phyloP scores from a whole-genome alignment of 2,797 vertebrate genomes.

The Hypotaenidia philippensis region DNA sequence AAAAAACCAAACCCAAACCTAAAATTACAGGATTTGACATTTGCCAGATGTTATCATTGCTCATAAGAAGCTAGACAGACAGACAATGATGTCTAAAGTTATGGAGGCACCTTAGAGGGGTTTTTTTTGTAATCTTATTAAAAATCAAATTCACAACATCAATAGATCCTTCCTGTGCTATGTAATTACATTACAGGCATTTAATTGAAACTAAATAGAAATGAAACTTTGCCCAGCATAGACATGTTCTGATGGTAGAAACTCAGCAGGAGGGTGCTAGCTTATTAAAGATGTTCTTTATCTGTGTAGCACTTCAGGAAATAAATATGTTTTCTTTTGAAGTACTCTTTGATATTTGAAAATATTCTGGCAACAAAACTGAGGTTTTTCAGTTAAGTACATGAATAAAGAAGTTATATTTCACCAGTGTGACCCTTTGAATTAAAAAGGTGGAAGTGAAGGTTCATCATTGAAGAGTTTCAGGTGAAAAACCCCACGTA shows the following conservation, averaged over 20 bases:
- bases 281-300: conserved; percentile 77
- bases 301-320: conserved; percentile 44
- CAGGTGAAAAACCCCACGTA: neutral
- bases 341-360: conserved; percentile 8
- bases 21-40: neutral
- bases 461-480: neutral
- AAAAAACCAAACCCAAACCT: neutral
- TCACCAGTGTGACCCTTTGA: neutral
- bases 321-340: conserved; percentile 28
- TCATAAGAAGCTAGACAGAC: conserved; percentile 16
- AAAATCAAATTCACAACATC: conserved; percentile 81
- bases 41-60: neutral
- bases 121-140: conserved; percentile 66
- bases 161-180: conserved; percentile 82
- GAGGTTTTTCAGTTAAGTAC: neutral
- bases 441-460: neutral
- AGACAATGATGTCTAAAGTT: conserved; percentile 63
- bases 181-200: conserved; percentile 87
- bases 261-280: conserved; percentile 72
- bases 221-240: conserved; percentile 83
- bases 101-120: conserved; percentile 18
- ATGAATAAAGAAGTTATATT: neutral
- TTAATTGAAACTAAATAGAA: conserved; percentile 82
- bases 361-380: neutral
- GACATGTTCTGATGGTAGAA: conserved; percentile 84